Base-by-base conservation (phyloP, 2,797 vertebrate species). In the Lateolabrax maculatus region DNA sequence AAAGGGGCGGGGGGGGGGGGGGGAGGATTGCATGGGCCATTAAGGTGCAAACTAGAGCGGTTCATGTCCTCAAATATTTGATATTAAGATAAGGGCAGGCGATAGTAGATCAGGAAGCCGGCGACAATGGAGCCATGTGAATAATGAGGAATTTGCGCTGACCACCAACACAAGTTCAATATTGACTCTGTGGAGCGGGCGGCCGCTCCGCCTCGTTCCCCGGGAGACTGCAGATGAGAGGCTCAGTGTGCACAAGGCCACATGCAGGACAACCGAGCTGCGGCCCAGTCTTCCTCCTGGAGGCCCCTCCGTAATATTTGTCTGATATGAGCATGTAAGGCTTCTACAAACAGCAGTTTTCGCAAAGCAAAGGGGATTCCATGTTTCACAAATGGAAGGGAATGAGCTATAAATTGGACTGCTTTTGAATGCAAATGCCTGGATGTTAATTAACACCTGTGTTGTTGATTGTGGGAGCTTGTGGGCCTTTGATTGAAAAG, bases 401-500 rank as follows among this genome's bases (percentile, higher is more conserved):
- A 87, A 91, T 90, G 89, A 81, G 61, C 89, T 72, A 87, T 95
- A 93, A 94, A 94, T 87, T 93, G 93, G 83, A 87, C 73, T 46
- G 61, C 91, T 92, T 95, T 95, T 87, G 90, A 90, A 95, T 95
- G 94, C 93, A 92, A 92, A 94, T 93, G 84, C 9, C 0, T 75
- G 87, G 91, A 95, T 95, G 93, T 93, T 96, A 94, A 96, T 96
- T 96, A 96, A 93, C 95, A 94, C 93, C 91, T 93, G 88, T 56
- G 83, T 94, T 96, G 96, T 96, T 91, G 95, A 96, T 95, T 95
- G 94, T 83, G 67, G 81, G 87, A 90, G 90, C 88, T 90, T 66
- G 81, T 85, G 79, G 79, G 78, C 84, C 93, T 94, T 95, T 95
- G 93, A 95, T 95, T 95, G 92, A 94, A 89, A 92, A 91, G 89